Evolutionary conservation across 1,140 invertebrate species (phyloP).

Genomic region (Brevipalpus yothersi): DNA sequence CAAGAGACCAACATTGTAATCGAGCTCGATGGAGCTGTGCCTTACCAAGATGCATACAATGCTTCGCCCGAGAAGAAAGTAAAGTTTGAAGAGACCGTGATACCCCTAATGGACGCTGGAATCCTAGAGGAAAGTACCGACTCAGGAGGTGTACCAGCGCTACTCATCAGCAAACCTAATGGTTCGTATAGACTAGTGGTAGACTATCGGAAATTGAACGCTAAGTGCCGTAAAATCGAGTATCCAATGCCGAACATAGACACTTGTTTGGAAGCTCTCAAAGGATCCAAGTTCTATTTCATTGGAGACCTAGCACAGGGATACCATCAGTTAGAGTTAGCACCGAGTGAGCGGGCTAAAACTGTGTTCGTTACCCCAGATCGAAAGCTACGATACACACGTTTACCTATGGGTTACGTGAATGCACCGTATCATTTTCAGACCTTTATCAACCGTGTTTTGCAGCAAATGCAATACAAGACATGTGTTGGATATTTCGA

Average conservation of each 20-base stretch:
- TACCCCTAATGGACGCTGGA: not conserved
- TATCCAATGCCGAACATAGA: slow-evolving; percentile 26
- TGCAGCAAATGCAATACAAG: not conserved
- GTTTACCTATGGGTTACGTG: not conserved
- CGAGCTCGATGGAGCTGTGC: not conserved
- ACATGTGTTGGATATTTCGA: not conserved
- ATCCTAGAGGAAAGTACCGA: not conserved
- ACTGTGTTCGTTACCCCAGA: slow-evolving; percentile 21
- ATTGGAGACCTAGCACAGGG: slow-evolving; percentile 6
- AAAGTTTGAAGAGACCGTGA: not conserved
- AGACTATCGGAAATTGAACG: slow-evolving; percentile 23
- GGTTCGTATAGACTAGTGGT: slow-evolving; percentile 22
- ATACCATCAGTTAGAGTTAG: slow-evolving; percentile 7
- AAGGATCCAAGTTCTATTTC: not conserved
- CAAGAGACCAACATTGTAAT: not conserved
- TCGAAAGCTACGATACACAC: slow-evolving; percentile 19
- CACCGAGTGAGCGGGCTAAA: not conserved
- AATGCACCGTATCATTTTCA: not conserved
- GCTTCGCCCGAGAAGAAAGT: not conserved
- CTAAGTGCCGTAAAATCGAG: slow-evolving; percentile 19
- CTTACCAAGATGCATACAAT: not conserved
- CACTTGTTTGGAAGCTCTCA: not conserved
- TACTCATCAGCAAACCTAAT: slow-evolving; percentile 23
- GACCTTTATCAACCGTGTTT: not conserved
- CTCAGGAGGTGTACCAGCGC: slow-evolving; percentile 1